Percentiles rank a stretch among this genome's conserved stretches.
phyloP scores from a whole-genome alignment of 2,113 vertebrate genomes.

The Epinephelus lanceolatus region DNA sequence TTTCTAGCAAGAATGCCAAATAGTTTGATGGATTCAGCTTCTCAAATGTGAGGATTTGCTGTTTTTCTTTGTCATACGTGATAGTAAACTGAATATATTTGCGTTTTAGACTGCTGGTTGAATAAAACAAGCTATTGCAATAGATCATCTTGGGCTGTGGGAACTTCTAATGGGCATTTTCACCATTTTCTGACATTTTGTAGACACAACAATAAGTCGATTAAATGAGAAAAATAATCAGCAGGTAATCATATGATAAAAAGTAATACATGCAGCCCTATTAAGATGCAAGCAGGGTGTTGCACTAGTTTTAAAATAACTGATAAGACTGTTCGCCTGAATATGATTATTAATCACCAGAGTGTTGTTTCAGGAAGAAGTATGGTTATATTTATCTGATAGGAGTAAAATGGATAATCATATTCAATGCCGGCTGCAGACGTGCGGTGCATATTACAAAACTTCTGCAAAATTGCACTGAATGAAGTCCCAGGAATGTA shows the following conservation, averaged over 20 bases:
- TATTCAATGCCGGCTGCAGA: neutral
- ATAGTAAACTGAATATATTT: too few relatives aligned
- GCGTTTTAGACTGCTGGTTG: too few relatives aligned
- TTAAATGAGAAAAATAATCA: neutral
- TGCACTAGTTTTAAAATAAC: constrained; percentile 12
- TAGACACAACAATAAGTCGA: neutral
- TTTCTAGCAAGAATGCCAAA: too few relatives aligned
- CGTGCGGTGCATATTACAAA: neutral
- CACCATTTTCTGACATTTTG: neutral
- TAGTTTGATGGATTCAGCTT: too few relatives aligned
- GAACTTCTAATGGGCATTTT: neutral
- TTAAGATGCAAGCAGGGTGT: neutral
- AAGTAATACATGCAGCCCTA: neutral
- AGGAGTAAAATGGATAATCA: neutral
- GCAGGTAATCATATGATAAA: neutral
- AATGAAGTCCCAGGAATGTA: constrained; percentile 17
- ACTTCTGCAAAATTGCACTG: neutral
- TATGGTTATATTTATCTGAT: neutral
- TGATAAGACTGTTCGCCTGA: neutral
- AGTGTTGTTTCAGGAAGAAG: neutral
- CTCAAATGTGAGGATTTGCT: too few relatives aligned
- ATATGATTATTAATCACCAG: neutral
- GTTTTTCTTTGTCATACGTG: too few relatives aligned
- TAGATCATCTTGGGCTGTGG: neutral
- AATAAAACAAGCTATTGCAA: neutral